Evolutionary conservation across 2,888 invertebrate species (phyloP).

Genomic region (Meliscaeva auricollis): DNA sequence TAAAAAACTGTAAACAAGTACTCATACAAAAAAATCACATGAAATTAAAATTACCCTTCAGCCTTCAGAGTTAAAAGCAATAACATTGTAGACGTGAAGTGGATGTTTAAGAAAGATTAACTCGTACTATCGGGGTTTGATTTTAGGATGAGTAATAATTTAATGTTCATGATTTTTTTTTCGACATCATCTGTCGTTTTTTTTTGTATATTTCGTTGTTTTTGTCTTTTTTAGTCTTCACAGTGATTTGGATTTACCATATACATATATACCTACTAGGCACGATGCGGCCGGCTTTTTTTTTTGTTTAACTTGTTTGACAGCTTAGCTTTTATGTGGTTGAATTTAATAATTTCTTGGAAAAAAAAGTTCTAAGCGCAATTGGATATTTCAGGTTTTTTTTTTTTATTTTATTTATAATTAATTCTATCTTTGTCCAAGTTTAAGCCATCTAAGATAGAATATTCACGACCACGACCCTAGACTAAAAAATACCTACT

Average conservation of each 20-base stretch:
- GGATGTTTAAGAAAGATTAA: neutral
- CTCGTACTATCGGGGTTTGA: neutral
- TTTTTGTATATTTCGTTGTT: neutral
- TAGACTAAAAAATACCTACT: too few species aligned
- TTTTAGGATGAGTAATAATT: slow-evolving; percentile 10
- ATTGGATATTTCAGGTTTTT: neutral
- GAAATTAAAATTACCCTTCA: neutral
- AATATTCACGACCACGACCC: neutral
- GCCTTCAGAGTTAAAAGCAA: neutral
- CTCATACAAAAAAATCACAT: slow-evolving; percentile 3
- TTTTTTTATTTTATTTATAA: too few species aligned
- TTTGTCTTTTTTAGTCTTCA: neutral
- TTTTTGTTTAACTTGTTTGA: neutral
- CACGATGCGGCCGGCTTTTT: neutral
- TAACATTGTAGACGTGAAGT: neutral
- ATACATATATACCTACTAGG: too few species aligned
- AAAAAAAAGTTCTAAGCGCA: neutral
- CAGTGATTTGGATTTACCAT: neutral
- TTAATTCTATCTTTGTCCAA: too few species aligned
- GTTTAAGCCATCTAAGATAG: too few species aligned
- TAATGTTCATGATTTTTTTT: neutral
- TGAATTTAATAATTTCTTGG: neutral
- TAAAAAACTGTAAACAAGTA: slow-evolving; percentile 5
- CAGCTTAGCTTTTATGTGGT: neutral
- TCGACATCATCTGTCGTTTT: too few species aligned